phyloP scores from a whole-genome alignment of 2,888 invertebrate species.

The Ormyrus pomaceus region DNA sequence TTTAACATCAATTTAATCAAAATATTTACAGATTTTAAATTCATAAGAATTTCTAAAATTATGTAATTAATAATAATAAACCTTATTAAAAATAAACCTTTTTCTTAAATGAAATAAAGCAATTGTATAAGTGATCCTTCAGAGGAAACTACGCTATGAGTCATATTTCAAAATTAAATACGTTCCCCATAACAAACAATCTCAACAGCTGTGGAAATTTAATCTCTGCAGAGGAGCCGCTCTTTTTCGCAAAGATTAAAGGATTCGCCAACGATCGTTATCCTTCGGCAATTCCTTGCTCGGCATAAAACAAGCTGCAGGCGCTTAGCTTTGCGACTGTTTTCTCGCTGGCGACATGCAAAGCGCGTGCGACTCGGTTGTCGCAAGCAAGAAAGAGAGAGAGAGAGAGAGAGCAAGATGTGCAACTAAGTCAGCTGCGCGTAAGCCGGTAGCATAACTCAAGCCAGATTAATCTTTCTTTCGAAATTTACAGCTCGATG shows the following conservation, averaged over 20 bases:
- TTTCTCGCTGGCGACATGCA: neutral
- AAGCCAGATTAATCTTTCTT: conserved; percentile 38
- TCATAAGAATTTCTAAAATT: too few relatives aligned
- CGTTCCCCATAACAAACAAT: too few relatives aligned
- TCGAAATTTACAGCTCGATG: conserved; percentile 40
- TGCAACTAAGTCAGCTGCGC: conserved; percentile 17
- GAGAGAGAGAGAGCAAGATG: neutral
- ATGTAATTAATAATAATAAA: too few relatives aligned
- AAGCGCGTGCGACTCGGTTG: neutral
- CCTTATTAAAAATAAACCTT: too few relatives aligned
- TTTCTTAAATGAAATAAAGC: too few relatives aligned
- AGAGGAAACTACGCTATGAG: too few relatives aligned
- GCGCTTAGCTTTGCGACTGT: neutral
- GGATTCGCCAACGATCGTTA: conserved; percentile 1
- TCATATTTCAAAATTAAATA: too few relatives aligned
- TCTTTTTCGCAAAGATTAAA: neutral
- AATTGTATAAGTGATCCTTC: too few relatives aligned
- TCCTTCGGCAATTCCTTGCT: conserved; percentile 2
- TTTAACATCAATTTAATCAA: too few relatives aligned
- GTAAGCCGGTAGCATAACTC: conserved; percentile 37
- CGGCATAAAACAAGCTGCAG: conserved; percentile 14
- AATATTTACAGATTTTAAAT: too few relatives aligned
- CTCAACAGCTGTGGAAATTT: neutral
- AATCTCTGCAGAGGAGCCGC: conserved; percentile 1
- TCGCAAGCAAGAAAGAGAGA: too few relatives aligned